A percentile compares a stretch with the other conserved stretches of the same genome.
phyloP scores from a whole-genome alignment of 2,888 invertebrate genomes.

The Drosophila ustulata region DNA sequence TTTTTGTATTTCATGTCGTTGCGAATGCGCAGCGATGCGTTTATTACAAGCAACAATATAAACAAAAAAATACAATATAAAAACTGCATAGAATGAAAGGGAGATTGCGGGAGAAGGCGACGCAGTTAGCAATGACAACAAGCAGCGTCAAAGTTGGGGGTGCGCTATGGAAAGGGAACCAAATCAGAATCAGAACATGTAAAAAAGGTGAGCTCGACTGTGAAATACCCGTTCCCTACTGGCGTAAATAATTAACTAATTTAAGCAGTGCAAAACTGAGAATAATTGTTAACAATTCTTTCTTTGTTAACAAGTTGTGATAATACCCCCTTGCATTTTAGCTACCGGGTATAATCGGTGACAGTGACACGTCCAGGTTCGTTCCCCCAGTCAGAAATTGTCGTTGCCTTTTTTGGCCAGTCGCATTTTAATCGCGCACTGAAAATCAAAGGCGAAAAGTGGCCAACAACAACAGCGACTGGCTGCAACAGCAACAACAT shows the following conservation, averaged over 20 bases:
- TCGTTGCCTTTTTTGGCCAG: slow-evolving; percentile 68
- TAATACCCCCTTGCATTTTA: background rate
- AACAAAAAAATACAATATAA: slow-evolving; percentile 11
- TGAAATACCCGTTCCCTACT: background rate
- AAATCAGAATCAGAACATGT: slow-evolving; percentile 1
- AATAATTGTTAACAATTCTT: too few species aligned
- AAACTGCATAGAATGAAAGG: slow-evolving; percentile 1
- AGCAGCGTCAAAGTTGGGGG: slow-evolving; percentile 51
- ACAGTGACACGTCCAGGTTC: slow-evolving; percentile 5
- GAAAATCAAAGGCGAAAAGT: slow-evolving; percentile 65
- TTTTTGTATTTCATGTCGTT: slow-evolving; percentile 21
- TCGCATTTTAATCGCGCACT: slow-evolving; percentile 62
- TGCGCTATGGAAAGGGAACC: slow-evolving; percentile 44
- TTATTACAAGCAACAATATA: slow-evolving; percentile 59
- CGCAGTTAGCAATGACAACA: slow-evolving; percentile 24
- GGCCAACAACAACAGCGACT: slow-evolving; percentile 29
- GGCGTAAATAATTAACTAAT: too few species aligned
- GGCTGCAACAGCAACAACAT: slow-evolving; percentile 9
- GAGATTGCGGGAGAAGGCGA: background rate
- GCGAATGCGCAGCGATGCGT: slow-evolving; percentile 74
- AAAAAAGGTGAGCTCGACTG: background rate
- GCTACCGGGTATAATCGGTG: background rate
- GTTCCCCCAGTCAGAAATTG: slow-evolving; percentile 49
- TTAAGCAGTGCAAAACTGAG: too few species aligned
- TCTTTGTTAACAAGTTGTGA: background rate